A percentile compares a stretch with the other conserved stretches of the same genome.
Conservation (phyloP, 2,113 vertebrate species). For the Clarias gariepinus region DNA sequence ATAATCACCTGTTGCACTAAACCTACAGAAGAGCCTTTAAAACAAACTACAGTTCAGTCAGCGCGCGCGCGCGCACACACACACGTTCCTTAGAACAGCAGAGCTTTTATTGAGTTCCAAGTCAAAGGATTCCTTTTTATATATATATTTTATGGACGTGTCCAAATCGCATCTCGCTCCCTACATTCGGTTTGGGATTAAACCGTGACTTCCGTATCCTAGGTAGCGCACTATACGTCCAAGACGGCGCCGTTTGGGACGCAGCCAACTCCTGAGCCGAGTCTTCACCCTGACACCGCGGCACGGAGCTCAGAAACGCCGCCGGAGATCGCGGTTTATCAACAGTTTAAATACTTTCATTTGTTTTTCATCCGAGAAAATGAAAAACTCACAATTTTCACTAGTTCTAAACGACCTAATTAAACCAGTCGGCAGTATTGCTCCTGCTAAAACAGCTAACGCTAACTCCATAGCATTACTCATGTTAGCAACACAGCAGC, state of each 20-base stretch:
- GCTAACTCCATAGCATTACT: slow-evolving; percentile 43
- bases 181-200: neutral
- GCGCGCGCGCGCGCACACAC: neutral
- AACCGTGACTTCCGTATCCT: neutral
- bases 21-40: neutral
- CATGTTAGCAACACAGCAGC: slow-evolving; percentile 37
- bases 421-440: no score
- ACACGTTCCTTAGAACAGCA: neutral
- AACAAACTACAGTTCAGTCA: neutral
- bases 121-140: neutral
- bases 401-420: no score
- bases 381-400: neutral
- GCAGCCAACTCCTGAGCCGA: neutral
- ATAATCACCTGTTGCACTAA: neutral
- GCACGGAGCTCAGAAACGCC: neutral
- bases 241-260: slow-evolving; percentile 14
- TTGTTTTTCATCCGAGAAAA: neutral
- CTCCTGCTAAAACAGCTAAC: slow-evolving; percentile 47
- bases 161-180: neutral
- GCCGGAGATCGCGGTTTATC: neutral
- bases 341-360: neutral
- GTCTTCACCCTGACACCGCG: neutral
- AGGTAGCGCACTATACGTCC: slow-evolving; percentile 1
- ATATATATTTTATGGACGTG: neutral
- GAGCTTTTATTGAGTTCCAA: neutral